Base-by-base conservation (phyloP, 2,797 vertebrate genomes). In the Alectoris magna region DNA sequence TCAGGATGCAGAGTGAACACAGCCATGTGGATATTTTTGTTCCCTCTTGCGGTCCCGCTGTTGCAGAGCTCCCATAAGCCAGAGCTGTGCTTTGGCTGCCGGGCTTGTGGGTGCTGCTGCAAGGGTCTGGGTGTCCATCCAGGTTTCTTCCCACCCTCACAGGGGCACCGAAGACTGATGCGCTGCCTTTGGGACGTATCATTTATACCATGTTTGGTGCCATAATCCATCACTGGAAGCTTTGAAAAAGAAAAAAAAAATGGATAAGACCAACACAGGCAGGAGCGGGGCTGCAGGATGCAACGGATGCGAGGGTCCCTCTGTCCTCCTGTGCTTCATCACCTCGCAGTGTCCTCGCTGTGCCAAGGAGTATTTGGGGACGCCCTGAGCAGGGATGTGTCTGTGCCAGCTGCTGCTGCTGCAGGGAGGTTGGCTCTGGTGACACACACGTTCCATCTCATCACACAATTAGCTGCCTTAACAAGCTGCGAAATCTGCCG, bases 51-150 rank as follows among this genome's bases (percentile, higher is more conserved):
- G 4, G 39, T 36, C 53, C 72, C 8, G 43, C 67, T 29, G 26
- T 4, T 26, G 2, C 0, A 31, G 49, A 31, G 36, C 11, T 49
- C 3, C 34, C 1, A 9, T 4, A 26, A 34, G 21, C 36, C 70
- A 6, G 21, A 29, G 75, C 56, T n/a, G 10, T 10, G 49, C 26
- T 51, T 19, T 2, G 31, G 44, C 38, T 14, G 11, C 0, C 18
- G 36, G 48, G 10, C 17, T 3, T 3, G 4, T 36, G 51, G 16
- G n/a, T 0, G 10, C 64, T 10, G 21, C 12, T 7, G 31, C 38
- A 2, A 22, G 23, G 73, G 23, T 1, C 8, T 27, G 49, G 14
- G 49, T 27, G 36, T 31, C 41, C 14, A 5, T 13, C 21, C 0
- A 1, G 8, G 39, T 39, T 44, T 29, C 31, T 29, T 49, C n/a